phyloP scores from a whole-genome alignment of 2,797 vertebrate species.

The Holocentrus rufus region DNA sequence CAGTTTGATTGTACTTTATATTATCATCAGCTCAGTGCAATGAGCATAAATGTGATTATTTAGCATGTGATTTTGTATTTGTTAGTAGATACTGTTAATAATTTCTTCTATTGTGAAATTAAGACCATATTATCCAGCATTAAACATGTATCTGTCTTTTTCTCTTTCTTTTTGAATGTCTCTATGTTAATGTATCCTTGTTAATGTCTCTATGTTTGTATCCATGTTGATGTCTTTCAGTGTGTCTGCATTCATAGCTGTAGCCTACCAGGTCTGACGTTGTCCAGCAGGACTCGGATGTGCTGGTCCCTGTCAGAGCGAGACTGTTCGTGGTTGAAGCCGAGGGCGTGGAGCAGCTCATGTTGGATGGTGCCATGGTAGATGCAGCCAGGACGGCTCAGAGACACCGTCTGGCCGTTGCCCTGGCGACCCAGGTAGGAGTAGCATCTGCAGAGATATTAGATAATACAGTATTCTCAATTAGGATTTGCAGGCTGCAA shows the following conservation, averaged over 20 bases:
- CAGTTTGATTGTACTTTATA: too few species aligned
- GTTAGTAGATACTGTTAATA: too few species aligned
- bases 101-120: too few species aligned
- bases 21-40: too few species aligned
- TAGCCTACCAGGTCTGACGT: constrained; percentile 48
- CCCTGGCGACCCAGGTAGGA: constrained; percentile 62
- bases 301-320: constrained; percentile 77
- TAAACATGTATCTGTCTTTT: too few species aligned
- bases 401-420: constrained; percentile 51
- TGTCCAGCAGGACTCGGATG: constrained; percentile 71
- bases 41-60: too few species aligned
- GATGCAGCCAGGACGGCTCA: constrained; percentile 72
- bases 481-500: not conserved
- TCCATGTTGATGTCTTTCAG: not conserved
- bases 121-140: too few species aligned
- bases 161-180: too few species aligned
- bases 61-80: too few species aligned
- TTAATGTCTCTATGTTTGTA: too few species aligned
- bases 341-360: constrained; percentile 80
- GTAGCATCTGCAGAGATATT: constrained; percentile 59
- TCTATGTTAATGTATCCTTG: too few species aligned
- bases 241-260: too few species aligned
- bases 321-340: constrained; percentile 80
- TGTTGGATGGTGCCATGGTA: constrained; percentile 78
- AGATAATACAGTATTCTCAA: not conserved